Percentiles rank a stretch among this genome's conserved stretches.
Evolutionary conservation across 2,113 vertebrate species (phyloP).

Genomic region (Stictonetta naevosa): DNA sequence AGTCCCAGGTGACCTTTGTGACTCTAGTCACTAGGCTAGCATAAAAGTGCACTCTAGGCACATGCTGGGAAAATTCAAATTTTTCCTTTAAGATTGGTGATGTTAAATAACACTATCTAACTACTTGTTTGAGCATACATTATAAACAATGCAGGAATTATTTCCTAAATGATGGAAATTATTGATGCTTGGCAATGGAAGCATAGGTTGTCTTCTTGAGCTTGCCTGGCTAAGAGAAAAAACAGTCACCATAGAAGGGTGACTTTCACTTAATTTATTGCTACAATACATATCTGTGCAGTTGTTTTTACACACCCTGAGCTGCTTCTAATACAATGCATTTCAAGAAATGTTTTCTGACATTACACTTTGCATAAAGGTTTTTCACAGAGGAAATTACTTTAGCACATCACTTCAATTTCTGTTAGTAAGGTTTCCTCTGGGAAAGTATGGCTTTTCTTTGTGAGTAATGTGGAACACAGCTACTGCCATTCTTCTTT

Average conservation of each 20-base stretch:
- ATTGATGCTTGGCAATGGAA: background rate
- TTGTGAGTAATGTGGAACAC: background rate
- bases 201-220: background rate
- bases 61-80: rapidly evolving
- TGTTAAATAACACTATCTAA: background rate
- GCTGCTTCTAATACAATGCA: background rate
- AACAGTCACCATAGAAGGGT: background rate
- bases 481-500: background rate
- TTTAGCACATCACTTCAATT: background rate
- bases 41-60: background rate
- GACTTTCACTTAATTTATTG: background rate
- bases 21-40: rapidly evolving
- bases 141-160: background rate
- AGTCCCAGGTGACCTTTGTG: background rate
- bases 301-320: background rate
- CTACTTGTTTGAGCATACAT: background rate
- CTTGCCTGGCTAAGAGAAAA: background rate
- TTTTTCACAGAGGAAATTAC: background rate
- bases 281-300: background rate
- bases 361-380: background rate
- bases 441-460: background rate
- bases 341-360: background rate
- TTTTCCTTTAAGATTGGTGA: background rate
- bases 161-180: background rate
- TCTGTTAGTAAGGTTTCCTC: background rate